Conservation (phyloP, 2,888 invertebrate genomes). For the Dryobota labecula region DNA sequence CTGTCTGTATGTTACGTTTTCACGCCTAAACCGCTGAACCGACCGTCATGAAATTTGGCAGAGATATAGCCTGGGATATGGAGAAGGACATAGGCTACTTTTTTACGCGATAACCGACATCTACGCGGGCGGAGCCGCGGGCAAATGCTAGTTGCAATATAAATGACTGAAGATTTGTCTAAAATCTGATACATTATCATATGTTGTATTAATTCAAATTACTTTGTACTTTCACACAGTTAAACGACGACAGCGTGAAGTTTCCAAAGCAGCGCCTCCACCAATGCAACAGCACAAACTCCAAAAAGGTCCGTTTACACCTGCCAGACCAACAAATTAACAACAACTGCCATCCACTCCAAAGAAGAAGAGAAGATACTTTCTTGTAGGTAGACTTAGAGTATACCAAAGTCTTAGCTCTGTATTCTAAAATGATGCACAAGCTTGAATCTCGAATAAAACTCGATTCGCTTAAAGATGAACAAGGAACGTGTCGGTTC, state of each 20-base stretch:
- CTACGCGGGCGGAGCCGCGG: no score
- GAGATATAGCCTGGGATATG: no score
- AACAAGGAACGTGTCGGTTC: neutral
- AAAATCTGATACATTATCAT: neutral
- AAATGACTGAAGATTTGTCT: neutral
- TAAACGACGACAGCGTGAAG: slow-evolving; percentile 85
- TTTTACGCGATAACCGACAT: no score
- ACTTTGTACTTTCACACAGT: slow-evolving; percentile 65
- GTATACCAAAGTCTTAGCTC: slow-evolving; percentile 16
- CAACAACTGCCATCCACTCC: slow-evolving; percentile 81
- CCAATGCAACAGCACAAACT: slow-evolving; percentile 83
- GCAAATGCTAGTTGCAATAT: no score
- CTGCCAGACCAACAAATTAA: slow-evolving; percentile 83
- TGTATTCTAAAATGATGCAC: neutral
- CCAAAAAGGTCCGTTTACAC: slow-evolving; percentile 84
- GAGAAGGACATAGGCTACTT: no score
- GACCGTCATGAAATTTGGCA: no score
- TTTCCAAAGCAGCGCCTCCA: slow-evolving; percentile 81
- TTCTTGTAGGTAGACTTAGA: slow-evolving; percentile 80
- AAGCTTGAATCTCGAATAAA: neutral
- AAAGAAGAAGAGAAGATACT: slow-evolving; percentile 81
- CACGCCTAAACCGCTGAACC: no score
- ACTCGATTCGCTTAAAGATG: neutral
- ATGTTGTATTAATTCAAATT: neutral
- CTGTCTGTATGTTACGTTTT: no score